phyloP scores from a whole-genome alignment of 30 jellyfish, hydroid and myxozoan species.

The Turritopsis dohrnii region DNA sequence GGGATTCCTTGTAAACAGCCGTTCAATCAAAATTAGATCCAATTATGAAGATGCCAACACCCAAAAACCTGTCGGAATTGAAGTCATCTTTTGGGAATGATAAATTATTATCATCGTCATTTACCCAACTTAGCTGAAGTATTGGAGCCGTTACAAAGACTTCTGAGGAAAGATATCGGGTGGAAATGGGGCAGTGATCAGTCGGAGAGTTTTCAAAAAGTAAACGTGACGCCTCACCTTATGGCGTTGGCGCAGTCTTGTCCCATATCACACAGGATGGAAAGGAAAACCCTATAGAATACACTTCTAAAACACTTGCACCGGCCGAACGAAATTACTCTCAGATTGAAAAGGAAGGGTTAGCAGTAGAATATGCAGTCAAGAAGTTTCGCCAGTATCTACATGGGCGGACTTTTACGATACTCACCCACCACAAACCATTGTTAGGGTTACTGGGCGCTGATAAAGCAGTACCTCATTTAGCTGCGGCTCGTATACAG shows the following conservation, averaged over 20 bases:
- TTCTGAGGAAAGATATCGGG: not conserved
- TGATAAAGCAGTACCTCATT: slow-evolving; percentile 20
- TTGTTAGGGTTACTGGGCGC: not conserved
- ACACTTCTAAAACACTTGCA: too few relatives aligned
- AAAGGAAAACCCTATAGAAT: too few relatives aligned
- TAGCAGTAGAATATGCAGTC: too few relatives aligned
- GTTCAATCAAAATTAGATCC: slow-evolving; percentile 30
- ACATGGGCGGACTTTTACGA: too few relatives aligned
- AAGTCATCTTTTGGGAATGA: slow-evolving; percentile 41
- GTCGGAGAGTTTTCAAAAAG: slow-evolving; percentile 4
- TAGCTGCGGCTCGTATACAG: too few relatives aligned
- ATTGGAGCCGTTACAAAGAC: slow-evolving; percentile 1
- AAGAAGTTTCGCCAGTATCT: too few relatives aligned
- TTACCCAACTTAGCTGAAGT: slow-evolving; percentile 23
- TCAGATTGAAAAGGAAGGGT: too few relatives aligned
- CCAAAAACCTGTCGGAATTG: slow-evolving; percentile 26
- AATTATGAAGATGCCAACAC: slow-evolving; percentile 30
- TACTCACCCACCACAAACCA: slow-evolving; percentile 33
- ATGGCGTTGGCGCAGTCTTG: slow-evolving; percentile 45
- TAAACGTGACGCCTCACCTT: slow-evolving; percentile 36
- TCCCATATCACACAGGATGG: too few relatives aligned
- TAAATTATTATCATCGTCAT: slow-evolving; percentile 39
- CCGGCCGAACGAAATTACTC: too few relatives aligned
- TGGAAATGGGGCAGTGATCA: slow-evolving; percentile 5
- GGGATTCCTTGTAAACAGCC: too few relatives aligned